Conservation (phyloP, 2,797 vertebrate species). For the Sarcophilus harrisii region DNA sequence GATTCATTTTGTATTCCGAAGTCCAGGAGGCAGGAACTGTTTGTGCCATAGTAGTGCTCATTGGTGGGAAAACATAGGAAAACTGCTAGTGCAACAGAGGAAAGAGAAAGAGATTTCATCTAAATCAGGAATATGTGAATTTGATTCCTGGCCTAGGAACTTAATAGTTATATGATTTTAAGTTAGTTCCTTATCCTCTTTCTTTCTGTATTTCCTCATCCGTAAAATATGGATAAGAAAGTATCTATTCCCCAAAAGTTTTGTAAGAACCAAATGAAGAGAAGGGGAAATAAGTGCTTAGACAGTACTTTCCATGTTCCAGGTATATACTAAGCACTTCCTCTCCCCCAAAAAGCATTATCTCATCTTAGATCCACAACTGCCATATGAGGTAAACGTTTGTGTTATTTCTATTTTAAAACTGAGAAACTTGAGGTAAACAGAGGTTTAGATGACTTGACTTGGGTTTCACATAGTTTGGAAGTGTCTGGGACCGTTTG, state of each 20-base stretch:
- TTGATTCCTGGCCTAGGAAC: neutral
- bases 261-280: neutral
- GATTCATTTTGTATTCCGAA: neutral
- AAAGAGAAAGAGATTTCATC: neutral
- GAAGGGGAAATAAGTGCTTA: neutral
- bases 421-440: neutral
- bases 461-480: neutral
- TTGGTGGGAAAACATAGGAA: neutral
- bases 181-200: neutral
- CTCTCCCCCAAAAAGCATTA: neutral
- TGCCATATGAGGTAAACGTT: neutral
- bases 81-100: neutral
- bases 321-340: neutral
- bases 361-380: neutral
- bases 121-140: neutral
- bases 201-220: neutral
- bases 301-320: neutral
- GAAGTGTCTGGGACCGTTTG: slow-evolving; percentile 11
- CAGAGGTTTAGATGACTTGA: neutral
- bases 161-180: neutral
- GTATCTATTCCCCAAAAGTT: neutral
- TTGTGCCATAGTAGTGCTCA: neutral
- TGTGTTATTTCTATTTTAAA: slow-evolving; percentile 1
- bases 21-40: neutral
- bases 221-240: neutral